Conservation (phyloP, 1,140 invertebrate genomes). For the Halesus radiatus region DNA sequence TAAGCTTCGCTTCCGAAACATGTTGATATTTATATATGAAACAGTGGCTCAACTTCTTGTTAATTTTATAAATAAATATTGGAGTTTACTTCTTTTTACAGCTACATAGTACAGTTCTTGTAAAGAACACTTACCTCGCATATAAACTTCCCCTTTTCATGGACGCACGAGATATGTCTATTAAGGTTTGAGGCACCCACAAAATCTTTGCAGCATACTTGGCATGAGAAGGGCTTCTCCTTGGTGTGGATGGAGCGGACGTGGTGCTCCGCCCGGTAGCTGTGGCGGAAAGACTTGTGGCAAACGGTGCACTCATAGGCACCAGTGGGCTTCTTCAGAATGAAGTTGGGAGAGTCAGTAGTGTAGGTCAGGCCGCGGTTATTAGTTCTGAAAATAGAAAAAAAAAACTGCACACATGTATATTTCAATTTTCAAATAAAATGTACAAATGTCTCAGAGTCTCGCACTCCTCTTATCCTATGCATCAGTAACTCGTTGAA, state of each 20-base stretch:
- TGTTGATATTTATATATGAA: too few species aligned
- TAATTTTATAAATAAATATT: too few species aligned
- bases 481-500: too few species aligned
- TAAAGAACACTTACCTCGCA: slow-evolving; percentile 36
- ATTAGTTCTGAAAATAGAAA: slow-evolving; percentile 40
- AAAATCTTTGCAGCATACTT: slow-evolving; percentile 44
- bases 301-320: slow-evolving; percentile 44
- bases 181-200: slow-evolving; percentile 43
- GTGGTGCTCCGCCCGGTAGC: slow-evolving; percentile 47
- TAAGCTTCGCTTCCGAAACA: too few species aligned
- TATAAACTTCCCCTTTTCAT: slow-evolving; percentile 48
- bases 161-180: slow-evolving; percentile 49
- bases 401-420: not conserved
- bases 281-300: slow-evolving; percentile 37
- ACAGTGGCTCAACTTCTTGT: too few species aligned
- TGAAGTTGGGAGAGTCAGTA: slow-evolving; percentile 21
- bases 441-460: too few species aligned
- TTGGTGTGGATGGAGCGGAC: slow-evolving; percentile 47
- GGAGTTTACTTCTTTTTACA: too few species aligned
- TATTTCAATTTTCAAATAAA: too few species aligned
- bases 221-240: slow-evolving; percentile 50
- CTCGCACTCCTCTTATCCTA: too few species aligned
- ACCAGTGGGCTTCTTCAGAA: slow-evolving; percentile 21
- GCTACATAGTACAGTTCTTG: too few species aligned
- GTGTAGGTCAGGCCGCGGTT: slow-evolving; percentile 47